A percentile compares a stretch with the other conserved stretches of the same genome.
These are phyloP conservation scores for Sander vitreus DNA, from an alignment of 2,113 vertebrate genomes.

Conservation along the genomic window DNA sequence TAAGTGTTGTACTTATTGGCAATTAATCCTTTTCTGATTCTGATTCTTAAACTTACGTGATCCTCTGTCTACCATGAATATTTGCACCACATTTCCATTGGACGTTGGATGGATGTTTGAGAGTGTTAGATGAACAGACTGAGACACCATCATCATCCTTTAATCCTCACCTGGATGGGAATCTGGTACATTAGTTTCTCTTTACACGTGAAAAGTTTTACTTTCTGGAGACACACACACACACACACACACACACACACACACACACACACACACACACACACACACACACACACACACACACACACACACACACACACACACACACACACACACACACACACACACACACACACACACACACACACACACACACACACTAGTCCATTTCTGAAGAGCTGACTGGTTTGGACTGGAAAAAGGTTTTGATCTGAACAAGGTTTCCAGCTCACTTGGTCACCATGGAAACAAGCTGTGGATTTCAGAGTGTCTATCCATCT, in stretches of 20 bases:
- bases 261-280: neutral
- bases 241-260: slow-evolving; percentile 8
- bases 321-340: slow-evolving; percentile 9
- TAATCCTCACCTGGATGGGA: neutral
- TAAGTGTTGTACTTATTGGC: too few relatives aligned
- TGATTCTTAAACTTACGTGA: neutral
- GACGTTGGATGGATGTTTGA: too few relatives aligned
- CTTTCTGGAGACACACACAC: slow-evolving; percentile 1
- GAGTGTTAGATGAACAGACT: neutral
- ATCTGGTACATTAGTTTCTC: neutral
- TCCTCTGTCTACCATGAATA: neutral
- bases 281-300: slow-evolving; percentile 11
- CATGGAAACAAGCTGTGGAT: slow-evolving; percentile 69
- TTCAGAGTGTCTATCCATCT: neutral
- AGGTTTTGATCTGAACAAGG: slow-evolving; percentile 1
- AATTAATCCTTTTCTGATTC: too few relatives aligned
- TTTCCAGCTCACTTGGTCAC: slow-evolving; percentile 40
- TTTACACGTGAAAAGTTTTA: too few relatives aligned
- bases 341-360: slow-evolving; percentile 16
- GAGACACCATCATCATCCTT: neutral
- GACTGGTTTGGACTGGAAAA: slow-evolving; percentile 24
- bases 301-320: slow-evolving; percentile 17
- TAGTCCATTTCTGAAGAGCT: neutral
- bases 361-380: slow-evolving; percentile 14
- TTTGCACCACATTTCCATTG: neutral